Evolutionary conservation across 2,888 invertebrate species (phyloP).

Genomic region (Oligia strigilis): DNA sequence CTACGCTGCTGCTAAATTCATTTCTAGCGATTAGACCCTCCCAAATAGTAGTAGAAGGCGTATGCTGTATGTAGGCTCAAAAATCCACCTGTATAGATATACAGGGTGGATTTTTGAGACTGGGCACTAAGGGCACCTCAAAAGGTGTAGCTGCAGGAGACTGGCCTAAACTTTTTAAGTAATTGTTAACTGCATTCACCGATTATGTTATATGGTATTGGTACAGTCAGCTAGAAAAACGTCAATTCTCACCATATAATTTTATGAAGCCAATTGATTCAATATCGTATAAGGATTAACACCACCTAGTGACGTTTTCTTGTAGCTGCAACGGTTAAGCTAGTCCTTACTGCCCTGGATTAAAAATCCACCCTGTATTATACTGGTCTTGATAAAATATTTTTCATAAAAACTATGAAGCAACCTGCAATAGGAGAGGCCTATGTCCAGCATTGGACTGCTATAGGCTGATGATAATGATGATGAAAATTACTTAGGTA

Average conservation of each 20-base stretch:
- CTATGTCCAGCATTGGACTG: too few relatives aligned
- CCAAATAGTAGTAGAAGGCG: neutral
- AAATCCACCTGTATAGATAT: too few relatives aligned
- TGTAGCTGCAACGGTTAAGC: neutral
- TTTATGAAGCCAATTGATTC: neutral
- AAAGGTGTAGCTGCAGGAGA: neutral
- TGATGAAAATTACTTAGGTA: too few relatives aligned
- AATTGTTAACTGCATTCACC: neutral
- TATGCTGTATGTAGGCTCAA: neutral
- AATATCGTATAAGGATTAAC: neutral
- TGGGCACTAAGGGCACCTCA: neutral
- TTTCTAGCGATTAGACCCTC: neutral
- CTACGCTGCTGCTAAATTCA: neutral
- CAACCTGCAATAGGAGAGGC: neutral
- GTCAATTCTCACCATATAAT: neutral
- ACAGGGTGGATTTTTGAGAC: neutral
- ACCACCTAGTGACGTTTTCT: neutral
- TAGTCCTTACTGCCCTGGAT: neutral
- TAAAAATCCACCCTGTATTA: neutral
- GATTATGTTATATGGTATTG: neutral
- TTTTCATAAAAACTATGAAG: neutral
- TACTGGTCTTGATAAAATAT: neutral
- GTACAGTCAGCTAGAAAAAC: neutral
- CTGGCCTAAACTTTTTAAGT: neutral
- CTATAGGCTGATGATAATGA: too few relatives aligned